Base-by-base conservation (phyloP, 2,888 invertebrate species). In the Acleris sparsana region DNA sequence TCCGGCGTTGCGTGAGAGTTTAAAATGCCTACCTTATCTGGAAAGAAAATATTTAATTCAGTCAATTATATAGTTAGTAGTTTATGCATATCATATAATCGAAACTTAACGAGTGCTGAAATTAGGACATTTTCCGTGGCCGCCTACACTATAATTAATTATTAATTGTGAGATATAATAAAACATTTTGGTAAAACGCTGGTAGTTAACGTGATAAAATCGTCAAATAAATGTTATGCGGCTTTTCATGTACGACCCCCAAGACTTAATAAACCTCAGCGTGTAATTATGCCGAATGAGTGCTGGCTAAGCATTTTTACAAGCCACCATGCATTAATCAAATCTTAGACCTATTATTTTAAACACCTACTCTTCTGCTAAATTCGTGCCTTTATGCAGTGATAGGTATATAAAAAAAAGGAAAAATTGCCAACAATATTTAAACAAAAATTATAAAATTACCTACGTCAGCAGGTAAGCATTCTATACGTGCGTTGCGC, bases 201-300 rank as follows among this genome's bases (percentile, higher is more conserved):
- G 17, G 39, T 49, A 6, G 48, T 55, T 25, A 55, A 53, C 46
- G 53, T 59, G 58, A 64, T 64, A 59, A 48, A 53, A 59, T 64
- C 58, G 33, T 46, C 58, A 39, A 63, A 63, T 58, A 51, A 63
- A 63, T 25, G 39, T 59, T 53, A 48, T 58, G 52, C 46, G 48
- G 46, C 46, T 63, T 58, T 59, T 64, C 48, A 48, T 59, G 53
- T 64, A 63, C 53, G 33, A 63, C 53, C 61, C 59, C 58, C 63
- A 48, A 63, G 57, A 59, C 63, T 59, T 59, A 18, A 59, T 53
- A 53, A 59, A 64, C 63, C 48, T 64, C 49, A 48, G 59, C 58
- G 63, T 58, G 59, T 64, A 53, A 64, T 64, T 64, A 64, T 59
- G 53, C 58, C 39, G 48, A 58, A 58, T 58, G 22, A 53, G 58